Conservation (phyloP, 2,113 vertebrate species). For the Callipepla californica region DNA sequence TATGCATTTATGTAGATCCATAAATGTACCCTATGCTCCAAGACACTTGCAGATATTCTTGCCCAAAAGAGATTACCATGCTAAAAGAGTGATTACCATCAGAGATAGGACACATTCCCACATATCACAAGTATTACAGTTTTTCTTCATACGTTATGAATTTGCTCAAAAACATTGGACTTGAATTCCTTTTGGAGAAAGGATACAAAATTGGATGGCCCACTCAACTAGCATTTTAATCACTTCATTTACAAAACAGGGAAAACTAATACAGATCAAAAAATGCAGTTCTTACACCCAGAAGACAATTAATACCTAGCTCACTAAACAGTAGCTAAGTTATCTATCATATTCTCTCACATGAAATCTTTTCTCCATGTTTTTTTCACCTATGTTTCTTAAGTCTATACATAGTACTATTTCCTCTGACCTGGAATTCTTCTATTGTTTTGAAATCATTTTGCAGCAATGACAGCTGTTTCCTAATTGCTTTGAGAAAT, state of each 20-base stretch:
- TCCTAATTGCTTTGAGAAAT: neutral
- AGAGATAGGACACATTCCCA: neutral
- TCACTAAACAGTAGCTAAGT: neutral
- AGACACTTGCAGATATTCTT: neutral
- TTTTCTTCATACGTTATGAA: neutral
- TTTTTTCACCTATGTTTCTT: neutral
- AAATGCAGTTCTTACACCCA: neutral
- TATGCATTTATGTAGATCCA: constrained; percentile 36
- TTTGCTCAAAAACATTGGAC: neutral
- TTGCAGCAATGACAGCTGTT: neutral
- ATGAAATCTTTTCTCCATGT: neutral
- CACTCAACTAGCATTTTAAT: neutral
- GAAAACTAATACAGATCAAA: neutral
- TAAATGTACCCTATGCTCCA: neutral
- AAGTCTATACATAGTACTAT: neutral
- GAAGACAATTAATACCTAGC: neutral
- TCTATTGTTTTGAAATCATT: neutral
- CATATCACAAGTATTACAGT: neutral
- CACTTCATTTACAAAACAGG: neutral
- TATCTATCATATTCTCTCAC: neutral
- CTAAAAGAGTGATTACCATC: neutral
- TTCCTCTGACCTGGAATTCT: neutral
- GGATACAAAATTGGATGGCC: too few species aligned
- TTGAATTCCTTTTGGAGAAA: neutral
- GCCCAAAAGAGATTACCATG: neutral